A percentile compares a stretch with the other conserved stretches of the same genome.
These are phyloP conservation scores for Drosophila planitibia DNA, from an alignment of 2,888 invertebrate species.

Conservation along the genomic window DNA sequence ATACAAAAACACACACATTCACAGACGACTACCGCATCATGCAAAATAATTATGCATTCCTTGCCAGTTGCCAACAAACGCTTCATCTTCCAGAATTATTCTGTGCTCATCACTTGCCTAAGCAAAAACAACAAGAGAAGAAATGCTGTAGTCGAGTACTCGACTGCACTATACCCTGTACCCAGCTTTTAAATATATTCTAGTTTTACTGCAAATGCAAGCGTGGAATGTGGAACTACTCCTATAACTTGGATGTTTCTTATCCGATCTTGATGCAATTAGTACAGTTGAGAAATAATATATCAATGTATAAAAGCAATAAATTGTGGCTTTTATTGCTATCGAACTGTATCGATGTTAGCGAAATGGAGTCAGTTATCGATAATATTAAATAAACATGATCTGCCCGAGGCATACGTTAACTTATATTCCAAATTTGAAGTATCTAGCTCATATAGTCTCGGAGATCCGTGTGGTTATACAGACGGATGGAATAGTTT, in stretches of 20 bases:
- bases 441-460: no score
- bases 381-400: neutral
- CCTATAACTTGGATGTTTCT: neutral
- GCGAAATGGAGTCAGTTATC: neutral
- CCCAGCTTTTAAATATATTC: no score
- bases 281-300: neutral
- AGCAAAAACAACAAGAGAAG: slow-evolving; percentile 6
- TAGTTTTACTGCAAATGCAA: no score
- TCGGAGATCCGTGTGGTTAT: no score
- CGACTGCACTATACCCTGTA: slow-evolving; percentile 1
- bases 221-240: neutral
- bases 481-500: no score
- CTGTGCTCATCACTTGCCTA: slow-evolving; percentile 49
- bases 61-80: slow-evolving; percentile 27
- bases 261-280: neutral
- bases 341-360: neutral
- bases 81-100: slow-evolving; percentile 42
- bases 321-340: neutral
- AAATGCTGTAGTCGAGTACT: neutral
- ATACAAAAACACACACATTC: neutral
- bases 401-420: no score
- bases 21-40: slow-evolving; percentile 30
- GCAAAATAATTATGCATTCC: slow-evolving; percentile 67
- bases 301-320: neutral
- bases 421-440: no score